These are phyloP conservation scores for Xylophagus ater DNA, from an alignment of 2,888 invertebrate genomes.

Conservation along the genomic window DNA sequence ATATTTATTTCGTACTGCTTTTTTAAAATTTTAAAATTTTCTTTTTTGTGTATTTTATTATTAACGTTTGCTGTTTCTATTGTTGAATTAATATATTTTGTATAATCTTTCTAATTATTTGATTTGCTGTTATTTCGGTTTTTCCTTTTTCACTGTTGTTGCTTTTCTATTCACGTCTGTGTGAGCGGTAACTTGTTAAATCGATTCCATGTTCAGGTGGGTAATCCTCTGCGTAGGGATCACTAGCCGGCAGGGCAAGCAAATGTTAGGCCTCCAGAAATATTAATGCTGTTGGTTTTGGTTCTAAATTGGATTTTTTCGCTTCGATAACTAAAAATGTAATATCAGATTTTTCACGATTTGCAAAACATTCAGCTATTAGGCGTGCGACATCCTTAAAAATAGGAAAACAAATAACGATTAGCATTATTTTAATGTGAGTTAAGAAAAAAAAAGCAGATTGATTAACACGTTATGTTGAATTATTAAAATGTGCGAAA, in stretches of 20 bases:
- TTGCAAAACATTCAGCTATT: conserved; percentile 88
- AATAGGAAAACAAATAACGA: background rate
- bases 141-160: background rate
- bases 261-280: conserved; percentile 89
- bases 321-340: conserved; percentile 90
- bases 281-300: conserved; percentile 81
- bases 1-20: too few relatives aligned
- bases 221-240: conserved; percentile 31
- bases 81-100: too few relatives aligned
- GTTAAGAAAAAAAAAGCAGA: background rate
- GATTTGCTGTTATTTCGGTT: too few relatives aligned
- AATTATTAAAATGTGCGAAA: too few relatives aligned
- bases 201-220: conserved; percentile 36
- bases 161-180: conserved; percentile 22
- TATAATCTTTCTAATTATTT: too few relatives aligned
- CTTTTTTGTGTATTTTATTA: too few relatives aligned
- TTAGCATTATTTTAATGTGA: conserved; percentile 1
- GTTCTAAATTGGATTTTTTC: conserved; percentile 83
- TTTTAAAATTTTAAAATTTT: too few relatives aligned
- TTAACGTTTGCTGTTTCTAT: too few relatives aligned
- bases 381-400: conserved; percentile 69
- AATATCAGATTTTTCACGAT: conserved; percentile 74
- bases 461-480: background rate
- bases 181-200: conserved; percentile 35
- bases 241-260: conserved; percentile 76